phyloP scores from a whole-genome alignment of 2,888 invertebrate genomes.

The Callosobruchus maculatus region DNA sequence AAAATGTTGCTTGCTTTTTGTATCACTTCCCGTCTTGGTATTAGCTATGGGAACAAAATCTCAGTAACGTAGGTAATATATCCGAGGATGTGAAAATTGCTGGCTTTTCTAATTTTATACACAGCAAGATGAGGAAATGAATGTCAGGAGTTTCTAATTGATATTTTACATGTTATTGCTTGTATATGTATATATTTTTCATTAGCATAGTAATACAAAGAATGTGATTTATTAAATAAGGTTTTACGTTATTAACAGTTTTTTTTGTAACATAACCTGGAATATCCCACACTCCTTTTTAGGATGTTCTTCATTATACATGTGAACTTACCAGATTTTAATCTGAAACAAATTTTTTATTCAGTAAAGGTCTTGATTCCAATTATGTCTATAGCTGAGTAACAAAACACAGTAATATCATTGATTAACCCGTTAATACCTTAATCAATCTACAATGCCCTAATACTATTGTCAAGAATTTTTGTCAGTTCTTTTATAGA shows the following conservation, averaged over 20 bases:
- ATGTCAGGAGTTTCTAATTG: not conserved
- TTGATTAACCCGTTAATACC: too few species aligned
- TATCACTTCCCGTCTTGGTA: not conserved
- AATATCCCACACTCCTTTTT: not conserved
- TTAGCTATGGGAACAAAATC: not conserved
- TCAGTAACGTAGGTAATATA: conserved; percentile 1
- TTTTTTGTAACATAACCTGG: conserved; percentile 23
- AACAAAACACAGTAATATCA: not conserved
- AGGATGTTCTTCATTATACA: not conserved
- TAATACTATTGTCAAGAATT: too few species aligned
- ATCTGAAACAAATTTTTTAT: not conserved
- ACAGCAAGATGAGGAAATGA: not conserved
- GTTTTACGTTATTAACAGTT: conserved; percentile 14
- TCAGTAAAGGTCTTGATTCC: too few species aligned
- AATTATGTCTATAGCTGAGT: too few species aligned
- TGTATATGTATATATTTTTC: conserved; percentile 25
- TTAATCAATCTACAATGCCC: too few species aligned
- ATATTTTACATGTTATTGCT: conserved; percentile 8
- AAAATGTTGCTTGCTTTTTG: not conserved
- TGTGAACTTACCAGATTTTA: not conserved
- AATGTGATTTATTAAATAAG: conserved; percentile 35
- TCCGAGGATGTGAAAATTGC: conserved; percentile 5
- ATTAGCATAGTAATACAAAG: conserved; percentile 30
- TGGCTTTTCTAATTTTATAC: conserved; percentile 17
- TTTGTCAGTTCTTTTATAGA: too few species aligned